Evolutionary conservation across 2,797 vertebrate genomes (phyloP).

Genomic region (Enteromius treurensis): DNA sequence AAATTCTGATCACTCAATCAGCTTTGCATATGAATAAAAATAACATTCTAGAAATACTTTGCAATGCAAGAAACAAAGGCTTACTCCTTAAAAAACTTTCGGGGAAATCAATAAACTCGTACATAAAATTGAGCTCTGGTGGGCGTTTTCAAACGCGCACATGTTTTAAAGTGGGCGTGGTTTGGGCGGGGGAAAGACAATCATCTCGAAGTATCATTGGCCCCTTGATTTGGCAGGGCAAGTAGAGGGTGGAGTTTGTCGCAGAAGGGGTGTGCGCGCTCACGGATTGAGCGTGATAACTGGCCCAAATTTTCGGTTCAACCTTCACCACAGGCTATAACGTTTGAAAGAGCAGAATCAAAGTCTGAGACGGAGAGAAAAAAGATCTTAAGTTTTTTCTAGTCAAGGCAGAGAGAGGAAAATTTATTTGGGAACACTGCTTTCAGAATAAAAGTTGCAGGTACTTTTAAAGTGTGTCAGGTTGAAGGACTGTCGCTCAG

Average conservation of each 20-base stretch:
- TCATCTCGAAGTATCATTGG: slow-evolving; percentile 48
- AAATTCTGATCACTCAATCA: background rate
- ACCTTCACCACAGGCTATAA: slow-evolving; percentile 55
- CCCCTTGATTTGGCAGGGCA: slow-evolving; percentile 4
- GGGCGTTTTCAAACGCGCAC: slow-evolving; percentile 54
- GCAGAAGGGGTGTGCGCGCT: slow-evolving; percentile 67
- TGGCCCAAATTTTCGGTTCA: slow-evolving; percentile 56
- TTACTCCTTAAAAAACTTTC: background rate
- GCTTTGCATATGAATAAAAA: background rate
- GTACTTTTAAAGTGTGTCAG: slow-evolving; percentile 10
- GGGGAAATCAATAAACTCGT: background rate
- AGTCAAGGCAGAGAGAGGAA: background rate
- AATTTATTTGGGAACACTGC: background rate
- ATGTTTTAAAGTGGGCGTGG: slow-evolving; percentile 62
- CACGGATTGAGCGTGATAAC: slow-evolving; percentile 57
- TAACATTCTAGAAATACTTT: background rate
- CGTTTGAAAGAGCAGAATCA: background rate
- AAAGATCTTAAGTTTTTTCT: background rate
- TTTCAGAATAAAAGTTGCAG: slow-evolving; percentile 19
- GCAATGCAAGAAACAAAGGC: background rate
- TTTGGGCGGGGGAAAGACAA: slow-evolving; percentile 30
- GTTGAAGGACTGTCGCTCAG: background rate
- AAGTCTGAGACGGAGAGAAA: background rate
- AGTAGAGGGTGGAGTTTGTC: slow-evolving; percentile 64
- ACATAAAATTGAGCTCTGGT: background rate